phyloP scores from a whole-genome alignment of 2,888 invertebrate genomes.

The Polymixis lichenea region DNA sequence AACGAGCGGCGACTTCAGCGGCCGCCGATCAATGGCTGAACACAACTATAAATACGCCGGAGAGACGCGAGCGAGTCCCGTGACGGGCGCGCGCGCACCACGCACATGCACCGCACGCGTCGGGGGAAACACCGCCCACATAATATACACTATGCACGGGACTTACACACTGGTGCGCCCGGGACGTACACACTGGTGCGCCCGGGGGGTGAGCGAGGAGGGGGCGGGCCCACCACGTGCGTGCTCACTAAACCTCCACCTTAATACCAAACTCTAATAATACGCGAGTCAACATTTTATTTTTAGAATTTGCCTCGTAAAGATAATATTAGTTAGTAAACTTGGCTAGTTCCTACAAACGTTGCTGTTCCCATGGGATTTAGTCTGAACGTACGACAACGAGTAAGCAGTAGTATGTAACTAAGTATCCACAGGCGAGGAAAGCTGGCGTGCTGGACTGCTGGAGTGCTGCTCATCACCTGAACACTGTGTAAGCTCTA shows the following conservation, averaged over 20 bases:
- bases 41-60: constrained; percentile 38
- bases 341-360: constrained; percentile 17
- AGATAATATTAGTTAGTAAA: constrained; percentile 34
- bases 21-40: constrained; percentile 21
- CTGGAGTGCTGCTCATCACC: too few relatives aligned
- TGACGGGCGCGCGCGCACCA: constrained; percentile 32
- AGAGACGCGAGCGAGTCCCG: constrained; percentile 29
- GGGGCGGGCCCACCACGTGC: constrained; percentile 23
- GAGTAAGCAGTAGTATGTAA: not conserved
- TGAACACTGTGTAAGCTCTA: not conserved
- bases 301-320: constrained; percentile 40
- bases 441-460: too few relatives aligned
- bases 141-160: not conserved
- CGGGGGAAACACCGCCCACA: constrained; percentile 43
- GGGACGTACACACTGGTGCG: too few relatives aligned
- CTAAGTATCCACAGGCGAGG: not conserved
- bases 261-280: constrained; percentile 37
- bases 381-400: not conserved
- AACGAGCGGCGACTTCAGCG: not conserved
- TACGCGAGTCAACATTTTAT: constrained; percentile 30
- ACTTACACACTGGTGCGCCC: not conserved
- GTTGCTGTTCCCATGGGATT: not conserved
- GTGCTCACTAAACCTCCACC: constrained; percentile 9
- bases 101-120: not conserved
- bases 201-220: not conserved